These are phyloP conservation scores for Maniola jurtina DNA, from an alignment of 1,140 invertebrate genomes.

Conservation along the genomic window DNA sequence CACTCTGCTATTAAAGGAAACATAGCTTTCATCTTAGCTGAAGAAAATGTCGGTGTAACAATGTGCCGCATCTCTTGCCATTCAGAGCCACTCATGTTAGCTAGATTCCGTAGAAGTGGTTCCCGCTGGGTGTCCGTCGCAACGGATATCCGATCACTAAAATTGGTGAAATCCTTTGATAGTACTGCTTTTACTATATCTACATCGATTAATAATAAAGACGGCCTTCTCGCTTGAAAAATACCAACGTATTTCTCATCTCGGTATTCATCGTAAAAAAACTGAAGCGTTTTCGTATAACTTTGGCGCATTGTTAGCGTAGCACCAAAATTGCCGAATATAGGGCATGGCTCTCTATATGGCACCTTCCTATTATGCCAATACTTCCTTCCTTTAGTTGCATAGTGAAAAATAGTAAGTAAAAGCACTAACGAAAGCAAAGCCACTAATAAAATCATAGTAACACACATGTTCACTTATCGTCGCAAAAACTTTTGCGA, in stretches of 20 bases:
- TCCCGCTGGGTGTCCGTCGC: constrained; percentile 65
- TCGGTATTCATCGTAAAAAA: constrained; percentile 58
- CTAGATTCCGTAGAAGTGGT: constrained; percentile 66
- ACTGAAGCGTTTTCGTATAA: constrained; percentile 61
- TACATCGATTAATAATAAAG: constrained; percentile 69
- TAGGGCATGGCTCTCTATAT: constrained; percentile 66
- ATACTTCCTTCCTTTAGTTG: constrained; percentile 64
- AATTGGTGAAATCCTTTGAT: constrained; percentile 71
- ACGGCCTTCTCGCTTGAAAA: constrained; percentile 69
- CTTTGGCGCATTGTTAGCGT: constrained; percentile 59
- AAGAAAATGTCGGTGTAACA: constrained; percentile 73
- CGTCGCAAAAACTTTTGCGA: not conserved
- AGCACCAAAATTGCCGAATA: constrained; percentile 72
- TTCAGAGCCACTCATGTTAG: constrained; percentile 71
- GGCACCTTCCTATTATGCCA: constrained; percentile 61
- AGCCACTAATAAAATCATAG: constrained; percentile 49
- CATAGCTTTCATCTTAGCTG: constrained; percentile 78
- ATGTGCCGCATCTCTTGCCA: constrained; percentile 73
- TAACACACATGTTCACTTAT: constrained; percentile 54
- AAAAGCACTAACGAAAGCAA: constrained; percentile 47
- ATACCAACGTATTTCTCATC: constrained; percentile 65
- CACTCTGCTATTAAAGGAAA: constrained; percentile 69
- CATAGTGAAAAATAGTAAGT: constrained; percentile 62
- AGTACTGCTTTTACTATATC: constrained; percentile 72
- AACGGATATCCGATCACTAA: constrained; percentile 69